phyloP scores from a whole-genome alignment of 2,797 vertebrate species.

The Antennarius maculatus region DNA sequence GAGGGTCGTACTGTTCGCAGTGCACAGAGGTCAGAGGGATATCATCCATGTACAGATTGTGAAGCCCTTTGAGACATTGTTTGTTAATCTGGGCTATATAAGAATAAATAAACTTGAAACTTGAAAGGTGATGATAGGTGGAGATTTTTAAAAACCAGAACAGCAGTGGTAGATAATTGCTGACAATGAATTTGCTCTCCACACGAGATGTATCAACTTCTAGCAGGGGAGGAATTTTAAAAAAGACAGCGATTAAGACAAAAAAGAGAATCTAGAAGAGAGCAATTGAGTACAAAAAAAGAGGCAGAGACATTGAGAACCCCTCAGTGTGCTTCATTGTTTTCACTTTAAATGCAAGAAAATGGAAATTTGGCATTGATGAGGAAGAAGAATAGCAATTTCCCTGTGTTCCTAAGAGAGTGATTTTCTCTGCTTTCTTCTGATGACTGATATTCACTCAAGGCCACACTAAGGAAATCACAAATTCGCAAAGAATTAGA shows the following conservation, averaged over 20 bases:
- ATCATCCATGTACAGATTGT: too few species aligned
- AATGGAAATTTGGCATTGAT: slow-evolving; percentile 34
- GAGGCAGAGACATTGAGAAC: slow-evolving; percentile 11
- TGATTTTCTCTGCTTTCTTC: slow-evolving; percentile 11
- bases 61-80: too few species aligned
- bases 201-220: slow-evolving; percentile 35
- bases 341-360: slow-evolving; percentile 37
- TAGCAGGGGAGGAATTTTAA: slow-evolving; percentile 17
- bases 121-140: slow-evolving; percentile 12
- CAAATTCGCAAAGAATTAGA: slow-evolving; percentile 15
- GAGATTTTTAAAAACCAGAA: slow-evolving; percentile 12
- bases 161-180: slow-evolving; percentile 32
- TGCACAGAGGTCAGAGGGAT: too few species aligned
- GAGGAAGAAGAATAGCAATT: slow-evolving; percentile 3
- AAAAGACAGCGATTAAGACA: slow-evolving; percentile 20
- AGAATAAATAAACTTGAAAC: too few species aligned
- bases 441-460: slow-evolving; percentile 30
- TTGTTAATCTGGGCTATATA: too few species aligned
- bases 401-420: slow-evolving; percentile 8
- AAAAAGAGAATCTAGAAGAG: slow-evolving; percentile 4
- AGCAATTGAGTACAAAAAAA: background rate
- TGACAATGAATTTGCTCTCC: slow-evolving; percentile 42
- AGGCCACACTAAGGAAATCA: slow-evolving; percentile 12
- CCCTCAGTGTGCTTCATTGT: slow-evolving; percentile 9
- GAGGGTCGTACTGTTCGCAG: too few species aligned